Evolutionary conservation across 2,113 vertebrate species (phyloP).

Genomic region (Melanerpes aurifrons): DNA sequence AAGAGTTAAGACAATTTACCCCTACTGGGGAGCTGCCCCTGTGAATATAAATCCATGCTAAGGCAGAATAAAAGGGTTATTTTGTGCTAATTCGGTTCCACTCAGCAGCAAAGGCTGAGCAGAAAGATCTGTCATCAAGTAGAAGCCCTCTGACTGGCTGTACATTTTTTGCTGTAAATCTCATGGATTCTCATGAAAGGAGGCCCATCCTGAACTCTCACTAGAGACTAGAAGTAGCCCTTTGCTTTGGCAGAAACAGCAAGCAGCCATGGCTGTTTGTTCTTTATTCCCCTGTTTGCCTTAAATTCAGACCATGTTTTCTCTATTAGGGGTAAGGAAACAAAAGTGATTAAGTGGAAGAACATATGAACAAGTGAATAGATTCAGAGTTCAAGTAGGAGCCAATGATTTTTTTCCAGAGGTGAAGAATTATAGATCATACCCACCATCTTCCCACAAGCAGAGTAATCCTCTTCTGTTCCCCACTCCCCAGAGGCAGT

Average conservation of each 20-base stretch:
- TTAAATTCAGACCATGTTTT: conserved; percentile 14
- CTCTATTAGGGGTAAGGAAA: background rate
- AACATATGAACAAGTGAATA: background rate
- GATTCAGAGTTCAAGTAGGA: background rate
- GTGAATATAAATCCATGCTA: conserved; percentile 13
- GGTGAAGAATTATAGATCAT: background rate
- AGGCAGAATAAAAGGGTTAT: conserved; percentile 5
- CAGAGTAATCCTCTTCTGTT: background rate
- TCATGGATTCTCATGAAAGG: background rate
- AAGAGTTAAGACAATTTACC: conserved; percentile 25
- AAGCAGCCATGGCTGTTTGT: background rate
- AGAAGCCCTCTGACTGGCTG: background rate
- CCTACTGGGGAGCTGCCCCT: background rate
- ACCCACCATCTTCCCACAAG: background rate
- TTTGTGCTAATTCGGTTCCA: conserved; percentile 42
- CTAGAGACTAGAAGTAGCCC: background rate
- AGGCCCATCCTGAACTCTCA: background rate
- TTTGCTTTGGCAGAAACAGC: background rate
- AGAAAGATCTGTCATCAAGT: conserved; percentile 50
- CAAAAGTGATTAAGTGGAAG: background rate
- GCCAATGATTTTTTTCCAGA: background rate
- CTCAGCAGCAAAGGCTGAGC: conserved; percentile 35
- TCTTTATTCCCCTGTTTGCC: background rate
- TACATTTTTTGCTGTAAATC: conserved; percentile 24
- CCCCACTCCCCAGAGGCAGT: background rate